Conservation (phyloP, 2,888 invertebrate genomes). For the Toxonevra muliebris region DNA sequence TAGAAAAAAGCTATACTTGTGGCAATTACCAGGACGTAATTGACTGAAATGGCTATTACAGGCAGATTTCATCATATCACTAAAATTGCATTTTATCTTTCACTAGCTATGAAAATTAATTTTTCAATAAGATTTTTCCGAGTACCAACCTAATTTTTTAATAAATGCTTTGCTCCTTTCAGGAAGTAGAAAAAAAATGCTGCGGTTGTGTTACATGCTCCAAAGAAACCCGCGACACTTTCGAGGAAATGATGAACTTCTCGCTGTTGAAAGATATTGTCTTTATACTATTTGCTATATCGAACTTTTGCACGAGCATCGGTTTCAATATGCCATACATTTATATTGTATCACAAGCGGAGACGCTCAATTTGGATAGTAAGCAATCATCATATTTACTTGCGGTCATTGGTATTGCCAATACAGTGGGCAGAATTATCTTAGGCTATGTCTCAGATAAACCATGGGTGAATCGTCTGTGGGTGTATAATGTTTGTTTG, state of each 20-base stretch:
- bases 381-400: constrained; percentile 76
- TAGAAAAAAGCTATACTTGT: too few species aligned
- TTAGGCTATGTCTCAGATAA: constrained; percentile 90
- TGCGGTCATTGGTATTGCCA: constrained; percentile 85
- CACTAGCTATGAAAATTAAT: too few species aligned
- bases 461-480: constrained; percentile 88
- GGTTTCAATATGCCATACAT: constrained; percentile 95
- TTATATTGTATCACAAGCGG: constrained; percentile 81
- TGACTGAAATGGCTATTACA: too few species aligned
- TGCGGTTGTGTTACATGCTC: constrained; percentile 74
- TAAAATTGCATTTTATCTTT: too few species aligned
- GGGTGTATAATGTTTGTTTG: constrained; percentile 89
- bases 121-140: too few species aligned
- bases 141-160: too few species aligned
- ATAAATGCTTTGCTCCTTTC: neutral
- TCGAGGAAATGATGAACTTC: constrained; percentile 86
- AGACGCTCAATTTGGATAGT: constrained; percentile 69
- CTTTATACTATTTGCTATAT: constrained; percentile 88
- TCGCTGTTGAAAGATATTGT: constrained; percentile 83
- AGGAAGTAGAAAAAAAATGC: constrained; percentile 59
- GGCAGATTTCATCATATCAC: too few species aligned
- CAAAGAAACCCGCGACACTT: constrained; percentile 75
- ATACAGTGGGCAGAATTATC: constrained; percentile 87
- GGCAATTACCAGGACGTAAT: too few species aligned
- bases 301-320: constrained; percentile 88